These are phyloP conservation scores for Ascaphus truei DNA, from an alignment of 2,113 vertebrate species.

Conservation along the genomic window DNA sequence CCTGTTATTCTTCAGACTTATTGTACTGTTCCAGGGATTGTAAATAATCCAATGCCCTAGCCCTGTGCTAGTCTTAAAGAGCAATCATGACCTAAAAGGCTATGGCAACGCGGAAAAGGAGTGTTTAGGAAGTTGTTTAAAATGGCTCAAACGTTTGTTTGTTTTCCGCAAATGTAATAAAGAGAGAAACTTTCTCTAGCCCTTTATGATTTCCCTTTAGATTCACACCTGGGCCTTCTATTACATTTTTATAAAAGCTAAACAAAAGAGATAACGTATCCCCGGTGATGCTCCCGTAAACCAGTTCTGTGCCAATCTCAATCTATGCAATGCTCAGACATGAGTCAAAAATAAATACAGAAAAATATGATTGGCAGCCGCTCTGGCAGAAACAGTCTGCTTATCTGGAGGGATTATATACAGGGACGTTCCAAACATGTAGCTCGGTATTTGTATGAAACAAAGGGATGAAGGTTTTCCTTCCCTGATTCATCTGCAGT, in stretches of 20 bases:
- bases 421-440: too few species aligned
- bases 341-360: not conserved
- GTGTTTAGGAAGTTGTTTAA: not conserved
- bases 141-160: conserved; percentile 19
- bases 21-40: too few species aligned
- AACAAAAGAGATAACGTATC: conserved; percentile 7
- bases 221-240: not conserved
- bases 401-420: conserved; percentile 1
- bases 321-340: not conserved
- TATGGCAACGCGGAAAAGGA: not conserved
- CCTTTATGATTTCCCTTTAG: conserved; percentile 10
- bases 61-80: too few species aligned
- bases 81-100: conserved; percentile 20
- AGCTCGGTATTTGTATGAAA: too few species aligned
- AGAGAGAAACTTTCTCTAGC: not conserved
- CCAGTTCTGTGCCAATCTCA: not conserved
- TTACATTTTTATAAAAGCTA: not conserved
- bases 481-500: too few species aligned
- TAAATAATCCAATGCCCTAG: too few species aligned
- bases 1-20: too few species aligned
- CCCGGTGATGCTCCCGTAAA: not conserved
- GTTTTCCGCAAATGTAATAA: conserved; percentile 14
- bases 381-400: not conserved
- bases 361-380: not conserved
- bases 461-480: too few species aligned